Evolutionary conservation across 2,113 vertebrate genomes (phyloP).

Genomic region (Galeopterus variegatus): DNA sequence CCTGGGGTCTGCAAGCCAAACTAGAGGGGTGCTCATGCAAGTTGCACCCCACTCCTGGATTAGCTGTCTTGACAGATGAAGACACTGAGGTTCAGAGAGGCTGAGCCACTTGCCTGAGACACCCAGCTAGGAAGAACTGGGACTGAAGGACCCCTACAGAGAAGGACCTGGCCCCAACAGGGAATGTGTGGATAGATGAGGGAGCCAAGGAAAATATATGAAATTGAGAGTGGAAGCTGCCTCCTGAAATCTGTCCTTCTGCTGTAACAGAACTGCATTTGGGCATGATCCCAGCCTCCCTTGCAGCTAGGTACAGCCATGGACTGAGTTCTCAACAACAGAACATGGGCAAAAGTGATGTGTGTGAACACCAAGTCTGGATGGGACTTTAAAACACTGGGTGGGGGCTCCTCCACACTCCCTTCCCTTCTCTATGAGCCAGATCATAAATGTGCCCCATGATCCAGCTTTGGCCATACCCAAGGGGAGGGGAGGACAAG

Average conservation of each 20-base stretch:
- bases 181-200: background rate
- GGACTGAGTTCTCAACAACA: background rate
- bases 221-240: background rate
- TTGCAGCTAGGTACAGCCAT: background rate
- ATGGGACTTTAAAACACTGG: background rate
- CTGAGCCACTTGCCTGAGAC: background rate
- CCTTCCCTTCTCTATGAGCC: background rate
- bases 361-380: rapidly evolving
- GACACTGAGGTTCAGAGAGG: background rate
- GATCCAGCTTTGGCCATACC: background rate
- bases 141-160: background rate
- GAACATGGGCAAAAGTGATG: background rate
- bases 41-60: background rate
- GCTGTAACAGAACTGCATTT: background rate
- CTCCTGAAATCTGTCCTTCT: background rate
- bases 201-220: background rate
- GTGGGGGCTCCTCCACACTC: no score
- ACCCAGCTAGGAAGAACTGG: background rate
- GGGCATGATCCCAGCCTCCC: background rate
- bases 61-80: constrained; percentile 11
- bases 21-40: background rate
- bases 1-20: background rate
- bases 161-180: background rate
- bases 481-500: background rate
- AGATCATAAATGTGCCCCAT: background rate